phyloP scores from a whole-genome alignment of 2,888 invertebrate species.

The Harpagoxenus sublaevis region DNA sequence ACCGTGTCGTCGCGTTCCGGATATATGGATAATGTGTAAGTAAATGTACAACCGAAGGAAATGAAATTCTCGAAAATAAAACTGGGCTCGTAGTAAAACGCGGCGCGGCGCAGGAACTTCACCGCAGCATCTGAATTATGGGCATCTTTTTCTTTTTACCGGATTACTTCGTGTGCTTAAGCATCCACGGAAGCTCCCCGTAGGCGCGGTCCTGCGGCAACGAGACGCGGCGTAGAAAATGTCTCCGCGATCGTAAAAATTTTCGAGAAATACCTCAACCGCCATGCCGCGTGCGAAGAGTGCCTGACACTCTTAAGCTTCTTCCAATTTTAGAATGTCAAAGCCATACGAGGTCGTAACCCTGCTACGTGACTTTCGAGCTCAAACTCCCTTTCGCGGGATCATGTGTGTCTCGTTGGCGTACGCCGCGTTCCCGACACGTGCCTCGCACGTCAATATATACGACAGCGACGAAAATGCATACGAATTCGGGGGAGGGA shows the following conservation, averaged over 20 bases:
- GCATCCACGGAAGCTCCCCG: background rate
- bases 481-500: slow-evolving; percentile 64
- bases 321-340: slow-evolving; percentile 79
- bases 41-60: slow-evolving; percentile 11
- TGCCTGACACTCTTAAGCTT: slow-evolving; percentile 70
- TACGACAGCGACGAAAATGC: slow-evolving; percentile 66
- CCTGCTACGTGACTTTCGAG: slow-evolving; percentile 73
- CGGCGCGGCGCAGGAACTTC: background rate
- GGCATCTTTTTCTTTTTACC: slow-evolving; percentile 11
- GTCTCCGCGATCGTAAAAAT: slow-evolving; percentile 52
- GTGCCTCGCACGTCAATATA: slow-evolving; percentile 75
- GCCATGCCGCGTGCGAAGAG: slow-evolving; percentile 42
- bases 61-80: slow-evolving; percentile 41
- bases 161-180: slow-evolving; percentile 21
- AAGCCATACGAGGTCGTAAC: slow-evolving; percentile 76
- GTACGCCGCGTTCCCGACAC: slow-evolving; percentile 68
- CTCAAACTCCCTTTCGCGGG: slow-evolving; percentile 60
- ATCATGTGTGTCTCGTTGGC: slow-evolving; percentile 67
- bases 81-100: slow-evolving; percentile 14
- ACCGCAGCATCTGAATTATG: slow-evolving; percentile 23
- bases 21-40: slow-evolving; percentile 18
- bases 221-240: slow-evolving; percentile 6
- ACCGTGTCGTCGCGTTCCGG: background rate
- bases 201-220: background rate
- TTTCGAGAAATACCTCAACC: slow-evolving; percentile 63